Evolutionary conservation across 2,888 invertebrate species (phyloP).

Genomic region (Empis livida): DNA sequence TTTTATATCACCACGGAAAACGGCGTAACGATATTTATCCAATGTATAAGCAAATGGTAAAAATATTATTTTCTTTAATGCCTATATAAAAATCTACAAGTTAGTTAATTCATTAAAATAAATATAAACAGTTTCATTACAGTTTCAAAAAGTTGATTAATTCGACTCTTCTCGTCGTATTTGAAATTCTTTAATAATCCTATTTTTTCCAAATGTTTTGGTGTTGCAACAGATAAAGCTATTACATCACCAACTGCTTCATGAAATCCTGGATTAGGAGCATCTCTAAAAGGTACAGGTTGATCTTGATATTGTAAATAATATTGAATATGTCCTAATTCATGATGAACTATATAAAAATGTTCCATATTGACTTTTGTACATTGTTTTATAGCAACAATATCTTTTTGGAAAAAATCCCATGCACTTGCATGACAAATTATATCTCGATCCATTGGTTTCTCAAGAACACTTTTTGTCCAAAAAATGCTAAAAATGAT

Average conservation of each 20-base stretch:
- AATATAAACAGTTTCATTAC: constrained; percentile 7
- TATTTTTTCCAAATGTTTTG: constrained; percentile 58
- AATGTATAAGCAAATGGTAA: constrained; percentile 56
- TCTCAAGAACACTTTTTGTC: constrained; percentile 70
- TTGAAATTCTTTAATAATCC: constrained; percentile 45
- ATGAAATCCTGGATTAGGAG: constrained; percentile 47
- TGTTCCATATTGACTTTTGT: constrained; percentile 42
- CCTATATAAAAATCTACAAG: constrained; percentile 14
- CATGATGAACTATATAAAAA: constrained; percentile 49
- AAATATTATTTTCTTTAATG: constrained; percentile 52
- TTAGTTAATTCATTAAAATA: neutral
- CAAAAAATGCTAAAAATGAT: constrained; percentile 50
- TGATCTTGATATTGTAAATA: constrained; percentile 48
- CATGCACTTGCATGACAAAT: constrained; percentile 82
- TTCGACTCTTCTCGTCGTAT: constrained; percentile 47
- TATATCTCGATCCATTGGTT: constrained; percentile 56
- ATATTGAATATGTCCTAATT: constrained; percentile 58
- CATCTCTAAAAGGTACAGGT: constrained; percentile 45
- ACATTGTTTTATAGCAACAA: constrained; percentile 62
- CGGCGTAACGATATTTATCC: constrained; percentile 56
- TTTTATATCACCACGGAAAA: constrained; percentile 47
- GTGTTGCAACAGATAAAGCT: constrained; percentile 52
- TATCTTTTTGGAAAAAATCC: constrained; percentile 71
- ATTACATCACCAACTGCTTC: constrained; percentile 63
- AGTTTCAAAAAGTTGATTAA: constrained; percentile 47